phyloP scores from a whole-genome alignment of 2,797 vertebrate species.

The Trachurus trachurus region DNA sequence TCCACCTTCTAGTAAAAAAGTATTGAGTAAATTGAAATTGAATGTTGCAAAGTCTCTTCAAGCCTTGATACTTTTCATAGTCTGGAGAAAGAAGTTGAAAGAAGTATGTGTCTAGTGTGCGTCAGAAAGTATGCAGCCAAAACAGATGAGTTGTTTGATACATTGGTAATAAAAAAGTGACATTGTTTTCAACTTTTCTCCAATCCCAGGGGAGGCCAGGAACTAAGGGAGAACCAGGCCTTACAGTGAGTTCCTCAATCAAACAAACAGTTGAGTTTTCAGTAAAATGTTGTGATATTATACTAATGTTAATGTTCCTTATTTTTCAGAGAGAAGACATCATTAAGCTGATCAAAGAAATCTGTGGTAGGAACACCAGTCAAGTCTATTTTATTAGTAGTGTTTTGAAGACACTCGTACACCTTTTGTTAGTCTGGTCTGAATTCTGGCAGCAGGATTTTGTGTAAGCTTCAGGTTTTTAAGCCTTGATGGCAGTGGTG shows the following conservation, averaged over 20 bases:
- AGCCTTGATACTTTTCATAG: not conserved
- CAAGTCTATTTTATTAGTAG: conserved; percentile 6
- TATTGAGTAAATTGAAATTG: not conserved
- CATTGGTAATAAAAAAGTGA: not conserved
- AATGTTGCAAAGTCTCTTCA: not conserved
- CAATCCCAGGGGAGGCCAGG: conserved; percentile 86
- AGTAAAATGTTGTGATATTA: not conserved
- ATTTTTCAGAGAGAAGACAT: conserved; percentile 91
- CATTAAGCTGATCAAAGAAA: conserved; percentile 94
- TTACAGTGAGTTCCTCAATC: conserved; percentile 87
- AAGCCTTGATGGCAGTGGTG: not conserved
- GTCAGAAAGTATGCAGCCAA: not conserved
- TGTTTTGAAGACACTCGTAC: not conserved
- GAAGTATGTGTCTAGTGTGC: not conserved
- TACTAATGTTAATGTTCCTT: conserved; percentile 4
- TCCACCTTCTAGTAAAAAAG: not conserved
- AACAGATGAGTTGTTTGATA: not conserved
- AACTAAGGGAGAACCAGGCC: conserved; percentile 89
- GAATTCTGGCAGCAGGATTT: not conserved
- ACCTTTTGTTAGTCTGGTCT: not conserved
- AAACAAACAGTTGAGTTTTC: conserved; percentile 8
- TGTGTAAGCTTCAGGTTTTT: not conserved
- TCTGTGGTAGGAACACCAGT: conserved; percentile 88
- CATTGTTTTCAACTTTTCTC: conserved; percentile 19
- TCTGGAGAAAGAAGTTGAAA: not conserved